Percentiles rank a stretch among this genome's conserved stretches.
These are phyloP conservation scores for Elegia similella DNA, from an alignment of 2,888 invertebrate species.

Conservation along the genomic window DNA sequence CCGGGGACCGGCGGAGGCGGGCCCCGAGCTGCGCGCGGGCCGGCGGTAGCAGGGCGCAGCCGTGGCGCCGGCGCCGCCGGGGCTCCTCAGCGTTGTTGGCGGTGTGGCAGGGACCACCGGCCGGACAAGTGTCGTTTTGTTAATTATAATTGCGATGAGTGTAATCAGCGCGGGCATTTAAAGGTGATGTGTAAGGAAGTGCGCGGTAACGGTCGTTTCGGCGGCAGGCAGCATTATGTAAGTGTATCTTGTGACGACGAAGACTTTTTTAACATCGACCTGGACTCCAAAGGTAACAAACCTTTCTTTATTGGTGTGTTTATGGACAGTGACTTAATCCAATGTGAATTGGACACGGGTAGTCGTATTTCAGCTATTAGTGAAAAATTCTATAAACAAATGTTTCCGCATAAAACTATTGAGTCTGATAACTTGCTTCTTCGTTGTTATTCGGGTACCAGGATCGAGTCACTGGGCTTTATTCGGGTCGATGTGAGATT, in stretches of 20 bases:
- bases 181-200: conserved; percentile 19
- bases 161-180: conserved; percentile 19
- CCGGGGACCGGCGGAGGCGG: no score
- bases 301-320: no score
- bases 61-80: no score
- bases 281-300: no score
- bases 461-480: neutral
- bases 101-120: conserved; percentile 20
- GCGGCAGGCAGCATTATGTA: no score
- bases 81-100: conserved; percentile 9
- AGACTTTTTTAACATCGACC: no score
- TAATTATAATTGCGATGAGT: conserved; percentile 21
- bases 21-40: neutral
- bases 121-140: conserved; percentile 20
- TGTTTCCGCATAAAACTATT: neutral
- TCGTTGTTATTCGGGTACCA: neutral
- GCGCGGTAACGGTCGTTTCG: no score
- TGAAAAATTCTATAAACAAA: neutral
- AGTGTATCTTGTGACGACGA: no score
- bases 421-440: neutral
- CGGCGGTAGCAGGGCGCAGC: neutral
- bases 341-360: neutral
- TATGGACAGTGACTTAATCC: no score
- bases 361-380: neutral
- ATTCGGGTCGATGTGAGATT: neutral